Evolutionary conservation across 2,797 vertebrate genomes (phyloP).

Genomic region (Pachyuromys duprasi): DNA sequence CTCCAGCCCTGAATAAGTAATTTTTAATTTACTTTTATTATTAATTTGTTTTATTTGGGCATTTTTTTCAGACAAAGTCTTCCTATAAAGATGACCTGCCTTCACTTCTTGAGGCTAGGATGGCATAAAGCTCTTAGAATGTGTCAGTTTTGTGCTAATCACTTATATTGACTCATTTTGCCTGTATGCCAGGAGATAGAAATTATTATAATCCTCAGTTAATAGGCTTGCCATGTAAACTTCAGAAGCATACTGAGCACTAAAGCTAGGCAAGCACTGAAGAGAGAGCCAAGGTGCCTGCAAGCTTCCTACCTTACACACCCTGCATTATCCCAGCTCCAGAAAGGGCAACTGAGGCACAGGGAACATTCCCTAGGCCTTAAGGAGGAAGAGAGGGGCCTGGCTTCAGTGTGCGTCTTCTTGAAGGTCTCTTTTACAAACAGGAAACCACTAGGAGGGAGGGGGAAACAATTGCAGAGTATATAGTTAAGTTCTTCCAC

Average conservation of each 20-base stretch:
- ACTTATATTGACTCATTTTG: neutral
- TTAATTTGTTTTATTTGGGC: neutral
- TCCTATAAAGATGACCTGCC: neutral
- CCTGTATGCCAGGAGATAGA: slow-evolving; percentile 6
- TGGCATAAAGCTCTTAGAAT: neutral
- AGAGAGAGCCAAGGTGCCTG: neutral
- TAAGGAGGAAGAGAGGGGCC: neutral
- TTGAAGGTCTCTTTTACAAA: slow-evolving; percentile 13
- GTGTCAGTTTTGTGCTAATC: neutral
- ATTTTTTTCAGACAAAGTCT: neutral
- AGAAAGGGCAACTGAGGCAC: neutral
- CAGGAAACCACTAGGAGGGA: neutral
- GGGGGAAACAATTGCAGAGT: neutral
- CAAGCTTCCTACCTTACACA: neutral
- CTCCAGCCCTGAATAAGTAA: neutral
- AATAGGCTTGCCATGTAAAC: neutral
- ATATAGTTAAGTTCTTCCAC: neutral
- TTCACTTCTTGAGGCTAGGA: neutral
- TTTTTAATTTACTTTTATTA: neutral
- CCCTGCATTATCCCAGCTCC: neutral
- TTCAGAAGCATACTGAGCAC: neutral
- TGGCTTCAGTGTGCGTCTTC: neutral
- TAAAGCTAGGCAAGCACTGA: neutral
- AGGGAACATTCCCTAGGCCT: neutral
- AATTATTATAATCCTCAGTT: slow-evolving; percentile 22